A percentile compares a stretch with the other conserved stretches of the same genome.
These are phyloP conservation scores for Erebia aethiops DNA, from an alignment of 2,888 invertebrate species.

Conservation along the genomic window DNA sequence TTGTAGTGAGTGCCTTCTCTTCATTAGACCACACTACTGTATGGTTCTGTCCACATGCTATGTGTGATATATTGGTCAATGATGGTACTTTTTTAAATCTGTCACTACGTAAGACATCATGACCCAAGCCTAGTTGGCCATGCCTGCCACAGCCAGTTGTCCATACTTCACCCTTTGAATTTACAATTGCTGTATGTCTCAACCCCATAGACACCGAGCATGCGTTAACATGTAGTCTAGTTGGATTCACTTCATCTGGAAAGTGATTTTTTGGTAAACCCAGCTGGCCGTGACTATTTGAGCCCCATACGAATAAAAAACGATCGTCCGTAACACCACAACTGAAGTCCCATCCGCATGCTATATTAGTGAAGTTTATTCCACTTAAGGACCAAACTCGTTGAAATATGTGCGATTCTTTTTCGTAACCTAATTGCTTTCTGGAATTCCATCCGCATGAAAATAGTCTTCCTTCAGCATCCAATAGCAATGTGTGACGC, in stretches of 20 bases:
- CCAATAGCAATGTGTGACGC: conserved; percentile 87
- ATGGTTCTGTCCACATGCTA: conserved; percentile 92
- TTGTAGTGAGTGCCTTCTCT: conserved; percentile 84
- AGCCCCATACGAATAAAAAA: conserved; percentile 91
- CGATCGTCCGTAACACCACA: conserved; percentile 88
- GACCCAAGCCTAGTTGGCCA: conserved; percentile 86
- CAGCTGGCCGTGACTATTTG: conserved; percentile 90
- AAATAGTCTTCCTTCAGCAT: conserved; percentile 86
- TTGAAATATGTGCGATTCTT: conserved; percentile 79
- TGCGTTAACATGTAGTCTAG: conserved; percentile 77
- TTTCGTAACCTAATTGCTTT: conserved; percentile 86
- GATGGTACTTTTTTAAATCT: conserved; percentile 81
- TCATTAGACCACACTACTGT: conserved; percentile 83
- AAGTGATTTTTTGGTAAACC: conserved; percentile 84
- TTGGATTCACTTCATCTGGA: conserved; percentile 60
- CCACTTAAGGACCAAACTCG: conserved; percentile 84
- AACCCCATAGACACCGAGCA: conserved; percentile 86
- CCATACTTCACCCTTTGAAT: conserved; percentile 84
- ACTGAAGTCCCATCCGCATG: conserved; percentile 93
- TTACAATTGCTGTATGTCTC: conserved; percentile 86
- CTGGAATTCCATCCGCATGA: conserved; percentile 91
- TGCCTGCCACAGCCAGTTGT: conserved; percentile 86
- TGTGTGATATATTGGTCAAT: conserved; percentile 81
- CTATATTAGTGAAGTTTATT: conserved; percentile 83
- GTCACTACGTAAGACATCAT: conserved; percentile 59